Evolutionary conservation across 2,888 invertebrate genomes (phyloP).

Genomic region (Acrobasis consociella): DNA sequence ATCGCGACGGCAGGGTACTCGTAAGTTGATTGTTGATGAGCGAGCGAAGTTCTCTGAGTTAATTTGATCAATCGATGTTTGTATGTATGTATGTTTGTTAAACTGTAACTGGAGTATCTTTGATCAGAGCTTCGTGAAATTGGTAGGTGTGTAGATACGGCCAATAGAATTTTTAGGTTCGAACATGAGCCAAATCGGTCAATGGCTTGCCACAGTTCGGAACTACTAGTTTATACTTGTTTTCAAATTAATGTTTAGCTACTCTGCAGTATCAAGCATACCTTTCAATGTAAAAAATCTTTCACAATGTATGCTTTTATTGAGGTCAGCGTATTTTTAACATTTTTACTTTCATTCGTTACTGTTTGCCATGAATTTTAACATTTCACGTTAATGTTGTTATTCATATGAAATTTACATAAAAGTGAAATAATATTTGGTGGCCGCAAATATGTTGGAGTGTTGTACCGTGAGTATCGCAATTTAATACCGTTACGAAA

Average conservation of each 20-base stretch:
- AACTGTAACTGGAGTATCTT: too few relatives aligned
- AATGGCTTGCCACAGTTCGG: not conserved
- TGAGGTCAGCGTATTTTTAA: constrained; percentile 4
- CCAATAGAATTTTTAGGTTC: too few relatives aligned
- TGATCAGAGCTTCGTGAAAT: too few relatives aligned
- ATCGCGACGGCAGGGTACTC: not conserved
- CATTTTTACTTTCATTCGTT: constrained; percentile 21
- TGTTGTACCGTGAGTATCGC: constrained; percentile 28
- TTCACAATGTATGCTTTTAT: not conserved
- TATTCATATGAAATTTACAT: not conserved
- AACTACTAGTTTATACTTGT: not conserved
- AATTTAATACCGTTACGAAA: constrained; percentile 38
- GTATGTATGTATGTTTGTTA: too few relatives aligned
- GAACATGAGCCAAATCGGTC: too few relatives aligned
- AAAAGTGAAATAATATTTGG: constrained; percentile 12
- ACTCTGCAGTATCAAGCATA: not conserved
- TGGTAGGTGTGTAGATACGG: too few relatives aligned
- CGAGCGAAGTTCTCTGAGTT: too few relatives aligned
- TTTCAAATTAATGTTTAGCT: not conserved
- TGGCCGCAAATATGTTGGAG: constrained; percentile 24
- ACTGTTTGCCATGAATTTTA: constrained; percentile 19
- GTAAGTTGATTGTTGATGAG: too few relatives aligned
- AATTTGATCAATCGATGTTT: too few relatives aligned
- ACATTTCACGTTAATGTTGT: constrained; percentile 5
- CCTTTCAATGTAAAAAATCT: not conserved